Evolutionary conservation across 2,888 invertebrate genomes (phyloP).

Genomic region (Hydroisotoma schaefferi): DNA sequence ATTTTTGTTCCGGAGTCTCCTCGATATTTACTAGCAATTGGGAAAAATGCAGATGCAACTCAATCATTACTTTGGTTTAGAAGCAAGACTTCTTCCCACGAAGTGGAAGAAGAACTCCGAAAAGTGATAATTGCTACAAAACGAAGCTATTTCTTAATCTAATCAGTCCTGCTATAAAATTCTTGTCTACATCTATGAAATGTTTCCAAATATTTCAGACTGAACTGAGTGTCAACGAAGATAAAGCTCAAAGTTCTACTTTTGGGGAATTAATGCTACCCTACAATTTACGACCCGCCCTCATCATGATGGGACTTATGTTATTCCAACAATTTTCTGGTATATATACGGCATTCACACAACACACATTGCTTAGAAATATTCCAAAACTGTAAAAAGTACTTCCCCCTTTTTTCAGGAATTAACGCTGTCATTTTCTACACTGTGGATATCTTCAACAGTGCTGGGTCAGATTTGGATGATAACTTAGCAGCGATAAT

Average conservation of each 20-base stretch:
- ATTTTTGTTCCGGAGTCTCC: slow-evolving; percentile 75
- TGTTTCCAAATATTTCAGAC: neutral
- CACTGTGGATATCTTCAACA: slow-evolving; percentile 67
- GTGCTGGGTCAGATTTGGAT: slow-evolving; percentile 60
- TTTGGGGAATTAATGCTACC: slow-evolving; percentile 36
- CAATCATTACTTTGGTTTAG: slow-evolving; percentile 68
- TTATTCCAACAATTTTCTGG: slow-evolving; percentile 57
- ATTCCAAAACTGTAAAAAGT: neutral
- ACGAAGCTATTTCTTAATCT: neutral
- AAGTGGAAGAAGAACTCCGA: slow-evolving; percentile 54
- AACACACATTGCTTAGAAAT: slow-evolving; percentile 8
- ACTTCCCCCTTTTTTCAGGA: too few relatives aligned
- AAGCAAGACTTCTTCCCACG: slow-evolving; percentile 56
- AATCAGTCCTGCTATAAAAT: too few relatives aligned
- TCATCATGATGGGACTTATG: slow-evolving; percentile 39
- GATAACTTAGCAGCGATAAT: slow-evolving; percentile 60
- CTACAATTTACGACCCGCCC: slow-evolving; percentile 31
- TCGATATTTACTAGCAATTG: slow-evolving; percentile 65
- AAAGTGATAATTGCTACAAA: slow-evolving; percentile 52
- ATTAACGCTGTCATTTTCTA: slow-evolving; percentile 75
- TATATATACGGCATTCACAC: slow-evolving; percentile 8
- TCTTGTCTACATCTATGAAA: too few relatives aligned
- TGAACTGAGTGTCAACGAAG: slow-evolving; percentile 14
- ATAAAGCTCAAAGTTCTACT: slow-evolving; percentile 29
- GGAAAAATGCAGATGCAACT: slow-evolving; percentile 60